Base-by-base conservation (phyloP, 2,888 invertebrate species). In the Chymomyza fuscimana region DNA sequence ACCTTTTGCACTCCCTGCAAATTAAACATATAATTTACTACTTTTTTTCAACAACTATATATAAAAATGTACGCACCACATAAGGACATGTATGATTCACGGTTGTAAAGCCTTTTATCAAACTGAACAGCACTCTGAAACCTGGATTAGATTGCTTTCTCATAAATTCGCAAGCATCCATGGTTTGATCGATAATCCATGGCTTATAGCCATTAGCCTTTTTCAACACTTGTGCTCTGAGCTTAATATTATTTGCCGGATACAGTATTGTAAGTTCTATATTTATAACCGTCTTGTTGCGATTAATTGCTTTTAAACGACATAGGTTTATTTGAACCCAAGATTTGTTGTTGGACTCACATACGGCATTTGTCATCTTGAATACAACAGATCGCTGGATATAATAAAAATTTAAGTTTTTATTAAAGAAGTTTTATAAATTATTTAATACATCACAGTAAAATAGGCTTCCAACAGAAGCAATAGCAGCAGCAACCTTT, bases 141-240 rank as follows among this genome's bases (percentile, higher is more conserved):
- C 7, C 19, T 1, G 19, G 40, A 59, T n/a, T 50, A 5, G 9
- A 40, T 62, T 2, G 46, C 2, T 56, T 16, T 15, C 36, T 16
- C 58, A 65, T 5, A 19, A 58, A 25, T 16, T 22, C 15, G 15
- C 65, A 65, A 6, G 15, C 58, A 25, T 65, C 58, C 7, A 58
- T 25, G 6, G 25, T 65, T 0, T 25, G 1, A 36, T 65, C 29
- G 5, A 64, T 22, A 9, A 65, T 4, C 12, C 32, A 32, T 1
- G 65, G 65, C 56, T 65, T 56, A 25, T 65, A 65, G 40, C 70
- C 70, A 59, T 65, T 65, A 2, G 50, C 54, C 22, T 63, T 70
- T 16, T 62, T 66, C 5, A 50, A 7, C 22, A 70, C 1, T 4
- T 32, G 32, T n/a, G 50, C 15, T 19, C 56, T 36, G 4, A 66